A percentile compares a stretch with the other conserved stretches of the same genome.
Conservation (phyloP, 2,888 invertebrate species). For the Eilema sororculum region DNA sequence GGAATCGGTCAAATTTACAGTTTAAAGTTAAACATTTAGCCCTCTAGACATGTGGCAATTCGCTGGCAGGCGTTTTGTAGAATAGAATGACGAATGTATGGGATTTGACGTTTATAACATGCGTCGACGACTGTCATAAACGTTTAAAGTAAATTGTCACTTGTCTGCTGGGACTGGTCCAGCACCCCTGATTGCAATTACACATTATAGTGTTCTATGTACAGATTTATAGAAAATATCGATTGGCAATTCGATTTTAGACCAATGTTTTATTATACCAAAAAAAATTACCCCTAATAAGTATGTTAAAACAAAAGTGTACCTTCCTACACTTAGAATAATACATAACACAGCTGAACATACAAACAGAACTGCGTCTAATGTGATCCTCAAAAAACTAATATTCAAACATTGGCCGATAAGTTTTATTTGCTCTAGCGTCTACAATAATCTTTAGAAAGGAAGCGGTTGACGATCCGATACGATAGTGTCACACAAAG, state of each 20-base stretch:
- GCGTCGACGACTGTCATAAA: too few species aligned
- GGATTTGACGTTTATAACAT: too few species aligned
- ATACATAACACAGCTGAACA: conserved; percentile 40
- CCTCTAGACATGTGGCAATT: too few species aligned
- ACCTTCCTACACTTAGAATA: not conserved
- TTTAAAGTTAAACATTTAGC: too few species aligned
- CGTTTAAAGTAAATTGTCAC: too few species aligned
- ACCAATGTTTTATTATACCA: too few species aligned
- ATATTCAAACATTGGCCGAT: conserved; percentile 63
- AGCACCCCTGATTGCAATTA: too few species aligned
- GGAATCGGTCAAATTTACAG: too few species aligned
- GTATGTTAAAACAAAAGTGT: conserved; percentile 21
- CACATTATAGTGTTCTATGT: too few species aligned
- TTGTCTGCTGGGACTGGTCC: too few species aligned
- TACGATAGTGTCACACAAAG: conserved; percentile 84
- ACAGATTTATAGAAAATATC: not conserved
- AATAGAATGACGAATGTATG: too few species aligned
- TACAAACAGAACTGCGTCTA: conserved; percentile 39
- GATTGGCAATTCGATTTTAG: not conserved
- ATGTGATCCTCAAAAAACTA: conserved; percentile 42
- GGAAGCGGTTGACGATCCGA: conserved; percentile 84
- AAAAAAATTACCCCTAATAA: not conserved
- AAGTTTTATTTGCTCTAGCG: conserved; percentile 81
- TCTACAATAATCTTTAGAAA: conserved; percentile 83
- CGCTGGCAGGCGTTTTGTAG: too few species aligned